Evolutionary conservation across 2,113 vertebrate species (phyloP).

Genomic region (Eubucco bourcierii): DNA sequence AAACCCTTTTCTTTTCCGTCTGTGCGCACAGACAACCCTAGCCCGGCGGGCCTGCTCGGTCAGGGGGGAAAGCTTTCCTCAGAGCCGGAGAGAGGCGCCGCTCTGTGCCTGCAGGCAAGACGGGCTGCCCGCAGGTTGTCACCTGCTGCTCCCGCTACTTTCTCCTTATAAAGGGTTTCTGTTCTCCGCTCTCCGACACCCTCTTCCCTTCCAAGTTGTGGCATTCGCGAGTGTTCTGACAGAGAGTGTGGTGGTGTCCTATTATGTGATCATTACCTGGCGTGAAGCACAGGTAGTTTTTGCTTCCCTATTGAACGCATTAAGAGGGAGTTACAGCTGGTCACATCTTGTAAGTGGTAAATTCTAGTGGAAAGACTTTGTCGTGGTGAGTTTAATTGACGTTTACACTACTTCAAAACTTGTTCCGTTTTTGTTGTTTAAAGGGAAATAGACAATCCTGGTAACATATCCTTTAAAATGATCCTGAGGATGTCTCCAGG

Average conservation of each 20-base stretch:
- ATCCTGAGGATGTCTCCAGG: too few relatives aligned
- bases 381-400: neutral
- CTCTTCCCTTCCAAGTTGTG: fast-evolving
- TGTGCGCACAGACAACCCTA: fast-evolving
- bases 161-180: neutral
- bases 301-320: fast-evolving
- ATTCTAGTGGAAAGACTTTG: neutral
- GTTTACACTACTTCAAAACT: fast-evolving
- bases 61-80: neutral
- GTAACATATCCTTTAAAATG: neutral
- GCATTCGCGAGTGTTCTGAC: fast-evolving
- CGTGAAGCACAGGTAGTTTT: neutral
- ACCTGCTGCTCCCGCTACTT: fast-evolving
- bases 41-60: fast-evolving
- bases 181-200: too few relatives aligned
- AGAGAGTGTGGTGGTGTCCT: fast-evolving
- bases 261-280: fast-evolving
- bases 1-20: fast-evolving
- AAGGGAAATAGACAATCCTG: neutral
- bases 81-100: neutral
- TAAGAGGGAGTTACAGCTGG: fast-evolving
- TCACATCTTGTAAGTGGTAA: neutral
- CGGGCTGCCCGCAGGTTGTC: neutral
- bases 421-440: neutral
- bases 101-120: fast-evolving